Percentiles rank a stretch among this genome's conserved stretches.
Evolutionary conservation across 1,140 invertebrate species (phyloP).

Genomic region (Planococcus citri): DNA sequence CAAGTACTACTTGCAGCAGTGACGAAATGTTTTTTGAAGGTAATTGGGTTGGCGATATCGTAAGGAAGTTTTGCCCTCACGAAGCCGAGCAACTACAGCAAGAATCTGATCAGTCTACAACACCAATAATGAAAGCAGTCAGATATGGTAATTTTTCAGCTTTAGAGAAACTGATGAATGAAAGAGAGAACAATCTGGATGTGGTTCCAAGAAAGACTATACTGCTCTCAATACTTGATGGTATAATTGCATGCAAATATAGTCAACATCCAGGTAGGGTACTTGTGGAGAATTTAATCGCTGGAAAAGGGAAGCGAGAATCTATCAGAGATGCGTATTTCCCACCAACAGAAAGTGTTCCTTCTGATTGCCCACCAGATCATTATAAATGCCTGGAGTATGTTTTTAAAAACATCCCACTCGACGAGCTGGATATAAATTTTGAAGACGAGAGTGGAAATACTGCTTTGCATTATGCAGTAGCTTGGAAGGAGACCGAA

Average conservation of each 20-base stretch:
- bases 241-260: slow-evolving; percentile 30
- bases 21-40: too few species aligned
- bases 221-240: slow-evolving; percentile 43
- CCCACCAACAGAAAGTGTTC: too few species aligned
- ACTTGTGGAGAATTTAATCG: too few species aligned
- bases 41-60: too few species aligned
- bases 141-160: slow-evolving; percentile 47
- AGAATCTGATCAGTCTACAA: too few species aligned
- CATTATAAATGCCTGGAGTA: slow-evolving; percentile 27
- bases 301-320: too few species aligned
- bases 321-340: too few species aligned
- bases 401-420: slow-evolving; percentile 24
- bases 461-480: slow-evolving; percentile 68
- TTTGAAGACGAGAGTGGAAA: slow-evolving; percentile 54
- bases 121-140: slow-evolving; percentile 45
- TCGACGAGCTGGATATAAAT: slow-evolving; percentile 39
- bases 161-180: slow-evolving; percentile 43
- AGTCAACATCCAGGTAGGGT: slow-evolving; percentile 30
- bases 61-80: too few species aligned
- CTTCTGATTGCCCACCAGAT: slow-evolving; percentile 30
- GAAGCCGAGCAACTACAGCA: too few species aligned
- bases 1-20: too few species aligned
- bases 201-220: slow-evolving; percentile 36
- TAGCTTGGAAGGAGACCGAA: slow-evolving; percentile 46
- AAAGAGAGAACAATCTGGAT: too few species aligned